Evolutionary conservation across 2,113 vertebrate species (phyloP).

Genomic region (Bubalus kerabau): DNA sequence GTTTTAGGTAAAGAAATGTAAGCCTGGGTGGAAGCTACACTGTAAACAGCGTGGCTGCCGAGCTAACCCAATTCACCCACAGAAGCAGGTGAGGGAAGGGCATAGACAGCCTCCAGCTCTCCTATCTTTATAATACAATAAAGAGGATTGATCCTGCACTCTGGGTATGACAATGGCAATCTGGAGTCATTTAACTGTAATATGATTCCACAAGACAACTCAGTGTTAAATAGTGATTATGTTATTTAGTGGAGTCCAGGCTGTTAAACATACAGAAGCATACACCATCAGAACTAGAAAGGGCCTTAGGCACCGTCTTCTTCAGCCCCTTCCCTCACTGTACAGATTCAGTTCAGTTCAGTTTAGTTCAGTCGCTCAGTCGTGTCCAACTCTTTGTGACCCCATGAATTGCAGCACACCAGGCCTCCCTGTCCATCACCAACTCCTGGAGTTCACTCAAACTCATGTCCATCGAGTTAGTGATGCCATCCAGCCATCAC

Average conservation of each 20-base stretch:
- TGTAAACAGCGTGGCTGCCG: not conserved
- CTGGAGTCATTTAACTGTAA: not conserved
- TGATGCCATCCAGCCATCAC: too few relatives aligned
- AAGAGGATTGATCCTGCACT: not conserved
- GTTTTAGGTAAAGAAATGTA: not conserved
- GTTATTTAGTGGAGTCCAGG: not conserved
- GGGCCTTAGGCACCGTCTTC: not conserved
- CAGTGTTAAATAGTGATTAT: not conserved
- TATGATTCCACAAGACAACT: not conserved
- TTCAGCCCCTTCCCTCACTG: not conserved
- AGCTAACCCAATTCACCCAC: not conserved
- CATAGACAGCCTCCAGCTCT: not conserved
- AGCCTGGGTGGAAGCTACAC: not conserved
- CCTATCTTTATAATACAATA: not conserved
- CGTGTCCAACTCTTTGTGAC: accelerated
- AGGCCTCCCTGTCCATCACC: too few relatives aligned
- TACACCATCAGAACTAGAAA: not conserved
- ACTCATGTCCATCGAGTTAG: accelerated
- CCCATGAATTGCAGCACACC: too few relatives aligned
- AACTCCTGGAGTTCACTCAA: too few relatives aligned
- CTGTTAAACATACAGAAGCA: not conserved
- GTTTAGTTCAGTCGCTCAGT: too few relatives aligned
- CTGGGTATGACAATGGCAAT: not conserved
- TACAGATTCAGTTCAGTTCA: not conserved
- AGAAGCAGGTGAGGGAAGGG: not conserved